Percentiles rank a stretch among this genome's conserved stretches.
Conservation (phyloP, 1,140 invertebrate genomes). For the Cyclina sinensis region DNA sequence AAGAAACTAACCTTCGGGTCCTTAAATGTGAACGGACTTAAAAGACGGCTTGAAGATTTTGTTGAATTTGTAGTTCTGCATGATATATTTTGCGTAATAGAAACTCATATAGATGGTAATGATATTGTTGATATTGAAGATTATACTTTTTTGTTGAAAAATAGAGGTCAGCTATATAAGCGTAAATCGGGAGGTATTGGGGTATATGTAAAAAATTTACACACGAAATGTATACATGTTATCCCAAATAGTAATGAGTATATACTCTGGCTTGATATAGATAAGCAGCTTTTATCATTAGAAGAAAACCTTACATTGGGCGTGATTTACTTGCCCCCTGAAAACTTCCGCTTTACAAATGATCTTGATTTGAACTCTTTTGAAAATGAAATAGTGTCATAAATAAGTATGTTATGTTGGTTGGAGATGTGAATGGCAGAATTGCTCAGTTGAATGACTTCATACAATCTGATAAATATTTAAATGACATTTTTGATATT, state of each 20-base stretch:
- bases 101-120: not conserved
- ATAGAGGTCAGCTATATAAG: conserved; percentile 12
- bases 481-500: no score
- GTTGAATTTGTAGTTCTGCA: not conserved
- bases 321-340: not conserved
- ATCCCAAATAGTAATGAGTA: not conserved
- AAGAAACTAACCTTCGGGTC: not conserved
- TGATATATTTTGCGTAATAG: not conserved
- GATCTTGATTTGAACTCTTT: not conserved
- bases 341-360: no score
- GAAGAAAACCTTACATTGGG: not conserved
- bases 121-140: not conserved
- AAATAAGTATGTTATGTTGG: not conserved
- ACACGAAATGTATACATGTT: not conserved
- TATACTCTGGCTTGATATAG: not conserved
- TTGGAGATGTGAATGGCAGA: no score
- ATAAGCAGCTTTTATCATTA: not conserved
- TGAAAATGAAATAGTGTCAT: not conserved
- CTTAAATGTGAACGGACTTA: conserved; percentile 9
- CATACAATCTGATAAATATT: no score
- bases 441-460: no score
- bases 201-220: not conserved
- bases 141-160: not conserved
- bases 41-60: not conserved
- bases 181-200: no score